Percentiles rank a stretch among this genome's conserved stretches.
Conservation (phyloP, 1,140 invertebrate genomes). For the Rhizoglyphus robini region DNA sequence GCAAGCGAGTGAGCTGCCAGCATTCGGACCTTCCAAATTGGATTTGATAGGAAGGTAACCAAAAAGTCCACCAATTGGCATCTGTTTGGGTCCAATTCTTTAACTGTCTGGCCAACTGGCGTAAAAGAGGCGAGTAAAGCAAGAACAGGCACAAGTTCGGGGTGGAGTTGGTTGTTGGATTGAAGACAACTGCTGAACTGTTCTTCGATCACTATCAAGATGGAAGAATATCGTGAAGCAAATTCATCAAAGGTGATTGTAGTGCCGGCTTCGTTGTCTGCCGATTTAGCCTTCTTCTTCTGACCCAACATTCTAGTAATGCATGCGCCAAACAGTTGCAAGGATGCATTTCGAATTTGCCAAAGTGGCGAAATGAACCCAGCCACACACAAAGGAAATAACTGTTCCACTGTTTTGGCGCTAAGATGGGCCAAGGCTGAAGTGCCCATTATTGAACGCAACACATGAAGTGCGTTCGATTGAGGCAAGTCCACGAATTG, state of each 20-base stretch:
- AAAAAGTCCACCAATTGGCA: neutral
- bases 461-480: conserved; percentile 10
- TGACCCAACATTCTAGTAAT: conserved; percentile 8
- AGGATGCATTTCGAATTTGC: conserved; percentile 16
- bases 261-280: neutral
- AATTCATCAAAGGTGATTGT: conserved; percentile 17
- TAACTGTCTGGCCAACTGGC: neutral
- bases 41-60: neutral
- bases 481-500: conserved; percentile 4
- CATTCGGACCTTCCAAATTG: conserved; percentile 17
- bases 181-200: neutral
- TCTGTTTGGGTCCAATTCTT: neutral
- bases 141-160: conserved; percentile 14
- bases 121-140: conserved; percentile 16
- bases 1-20: neutral
- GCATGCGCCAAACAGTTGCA: conserved; percentile 12
- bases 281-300: neutral
- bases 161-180: neutral
- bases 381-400: conserved; percentile 13
- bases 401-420: neutral
- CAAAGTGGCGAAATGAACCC: neutral
- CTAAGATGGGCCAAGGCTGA: neutral
- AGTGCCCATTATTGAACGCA: conserved; percentile 3
- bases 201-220: neutral
- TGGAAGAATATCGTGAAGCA: neutral